phyloP scores from a whole-genome alignment of 2,113 vertebrate genomes.

The Andinoacara biseriatus region DNA sequence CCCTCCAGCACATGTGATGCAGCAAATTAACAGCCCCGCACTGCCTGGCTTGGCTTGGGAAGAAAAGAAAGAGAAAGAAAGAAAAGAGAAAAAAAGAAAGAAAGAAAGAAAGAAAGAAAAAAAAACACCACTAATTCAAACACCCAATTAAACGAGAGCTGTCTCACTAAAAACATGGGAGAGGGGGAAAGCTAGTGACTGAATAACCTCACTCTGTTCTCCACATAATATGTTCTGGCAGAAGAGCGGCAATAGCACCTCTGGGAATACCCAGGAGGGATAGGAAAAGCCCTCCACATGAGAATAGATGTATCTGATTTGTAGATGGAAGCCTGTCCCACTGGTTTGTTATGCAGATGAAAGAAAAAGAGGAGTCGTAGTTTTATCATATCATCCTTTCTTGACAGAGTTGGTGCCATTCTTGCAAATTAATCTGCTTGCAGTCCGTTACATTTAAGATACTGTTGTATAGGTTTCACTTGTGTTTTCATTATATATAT shows the following conservation, averaged over 20 bases:
- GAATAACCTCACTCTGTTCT: constrained; percentile 74
- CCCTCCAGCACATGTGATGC: constrained; percentile 75
- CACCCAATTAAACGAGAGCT: constrained; percentile 78
- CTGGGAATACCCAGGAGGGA: constrained; percentile 63
- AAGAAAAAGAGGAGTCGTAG: constrained; percentile 38
- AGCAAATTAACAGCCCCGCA: constrained; percentile 74
- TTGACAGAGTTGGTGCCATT: constrained; percentile 33
- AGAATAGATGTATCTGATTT: constrained; percentile 75
- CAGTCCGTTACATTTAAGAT: constrained; percentile 23
- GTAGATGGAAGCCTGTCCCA: constrained; percentile 66
- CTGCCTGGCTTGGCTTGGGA: constrained; percentile 77
- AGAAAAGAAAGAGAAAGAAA: constrained; percentile 48
- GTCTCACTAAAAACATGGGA: constrained; percentile 70
- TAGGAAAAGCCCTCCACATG: constrained; percentile 71
- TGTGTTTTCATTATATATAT: constrained; percentile 33
- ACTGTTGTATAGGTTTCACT: constrained; percentile 23
- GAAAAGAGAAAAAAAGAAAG: constrained; percentile 21
- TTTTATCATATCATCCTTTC: constrained; percentile 43
- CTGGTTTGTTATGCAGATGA: constrained; percentile 66
- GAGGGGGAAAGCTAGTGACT: constrained; percentile 64
- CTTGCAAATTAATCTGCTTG: constrained; percentile 36
- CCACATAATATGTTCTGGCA: constrained; percentile 70
- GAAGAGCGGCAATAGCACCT: constrained; percentile 66
- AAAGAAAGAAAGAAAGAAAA: constrained; percentile 17
- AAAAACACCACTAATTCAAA: constrained; percentile 68